These are phyloP conservation scores for Melanerpes aurifrons DNA, from an alignment of 2,113 vertebrate species.

Conservation along the genomic window DNA sequence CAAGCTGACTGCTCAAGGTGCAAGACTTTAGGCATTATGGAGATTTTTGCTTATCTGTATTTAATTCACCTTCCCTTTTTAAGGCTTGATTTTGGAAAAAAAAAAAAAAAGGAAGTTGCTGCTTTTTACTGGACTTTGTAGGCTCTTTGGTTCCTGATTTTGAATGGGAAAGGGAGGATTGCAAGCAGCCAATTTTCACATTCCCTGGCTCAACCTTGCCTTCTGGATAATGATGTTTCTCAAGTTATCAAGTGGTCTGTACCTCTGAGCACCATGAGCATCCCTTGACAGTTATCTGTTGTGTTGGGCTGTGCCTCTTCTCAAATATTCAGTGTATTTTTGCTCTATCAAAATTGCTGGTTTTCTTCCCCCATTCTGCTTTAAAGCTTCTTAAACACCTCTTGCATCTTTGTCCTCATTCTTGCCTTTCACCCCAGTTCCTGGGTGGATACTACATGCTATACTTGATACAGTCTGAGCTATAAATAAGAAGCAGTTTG, in stretches of 20 bases:
- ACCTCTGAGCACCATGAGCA: not conserved
- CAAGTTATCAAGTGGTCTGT: not conserved
- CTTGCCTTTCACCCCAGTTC: slow-evolving; percentile 67
- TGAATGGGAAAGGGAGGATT: not conserved
- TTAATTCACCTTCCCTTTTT: not conserved
- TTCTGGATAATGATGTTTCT: not conserved
- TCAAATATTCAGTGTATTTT: not conserved
- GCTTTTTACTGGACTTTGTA: not conserved
- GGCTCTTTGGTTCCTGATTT: not conserved
- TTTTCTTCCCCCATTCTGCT: not conserved
- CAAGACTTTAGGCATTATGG: not conserved
- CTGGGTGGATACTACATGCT: slow-evolving; percentile 51
- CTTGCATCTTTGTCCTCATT: slow-evolving; percentile 55
- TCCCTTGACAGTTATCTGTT: not conserved
- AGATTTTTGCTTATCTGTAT: not conserved
- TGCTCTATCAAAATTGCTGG: not conserved
- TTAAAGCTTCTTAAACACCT: not conserved
- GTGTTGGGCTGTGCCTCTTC: not conserved
- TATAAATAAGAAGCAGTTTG: slow-evolving; percentile 65
- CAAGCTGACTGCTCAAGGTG: not conserved
- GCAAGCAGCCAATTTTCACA: not conserved
- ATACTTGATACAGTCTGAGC: slow-evolving; percentile 56
- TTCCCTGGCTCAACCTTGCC: not conserved
- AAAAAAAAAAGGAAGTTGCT: not conserved
- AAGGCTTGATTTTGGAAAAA: not conserved